Conservation (phyloP, 2,797 vertebrate species). For the Cuculus canorus region DNA sequence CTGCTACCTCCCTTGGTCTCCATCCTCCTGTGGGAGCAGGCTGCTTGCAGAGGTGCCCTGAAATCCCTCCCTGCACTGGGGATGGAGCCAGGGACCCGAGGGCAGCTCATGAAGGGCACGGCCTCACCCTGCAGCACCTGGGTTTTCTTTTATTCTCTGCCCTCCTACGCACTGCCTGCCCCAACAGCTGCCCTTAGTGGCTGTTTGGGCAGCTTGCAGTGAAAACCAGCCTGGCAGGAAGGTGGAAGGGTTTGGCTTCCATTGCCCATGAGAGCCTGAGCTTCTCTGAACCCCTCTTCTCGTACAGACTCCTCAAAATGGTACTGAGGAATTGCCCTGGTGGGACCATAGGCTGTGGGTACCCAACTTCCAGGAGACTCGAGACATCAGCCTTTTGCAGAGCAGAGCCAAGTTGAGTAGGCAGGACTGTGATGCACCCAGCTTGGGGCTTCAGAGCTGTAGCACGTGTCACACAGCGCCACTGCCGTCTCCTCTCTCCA, state of each 20-base stretch:
- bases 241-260: background rate
- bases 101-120: rapidly evolving
- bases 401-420: background rate
- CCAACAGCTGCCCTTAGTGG: background rate
- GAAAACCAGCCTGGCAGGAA: background rate
- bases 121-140: background rate
- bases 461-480: background rate
- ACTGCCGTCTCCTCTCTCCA: rapidly evolving
- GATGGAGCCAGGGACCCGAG: rapidly evolving
- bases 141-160: background rate
- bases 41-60: rapidly evolving
- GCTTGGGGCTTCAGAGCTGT: background rate
- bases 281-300: background rate
- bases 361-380: background rate
- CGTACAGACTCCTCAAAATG: background rate
- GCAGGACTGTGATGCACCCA: background rate
- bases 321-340: rapidly evolving
- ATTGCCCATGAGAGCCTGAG: rapidly evolving
- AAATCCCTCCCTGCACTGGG: background rate
- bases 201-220: background rate
- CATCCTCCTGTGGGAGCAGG: rapidly evolving
- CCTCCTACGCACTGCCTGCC: background rate
- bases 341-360: background rate
- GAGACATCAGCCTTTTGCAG: rapidly evolving
- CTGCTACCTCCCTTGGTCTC: background rate